Evolutionary conservation across 1,140 invertebrate species (phyloP), one percentile per base, ranked within the genome.

Genomic region (Drosophila rhopaloa): DNA sequence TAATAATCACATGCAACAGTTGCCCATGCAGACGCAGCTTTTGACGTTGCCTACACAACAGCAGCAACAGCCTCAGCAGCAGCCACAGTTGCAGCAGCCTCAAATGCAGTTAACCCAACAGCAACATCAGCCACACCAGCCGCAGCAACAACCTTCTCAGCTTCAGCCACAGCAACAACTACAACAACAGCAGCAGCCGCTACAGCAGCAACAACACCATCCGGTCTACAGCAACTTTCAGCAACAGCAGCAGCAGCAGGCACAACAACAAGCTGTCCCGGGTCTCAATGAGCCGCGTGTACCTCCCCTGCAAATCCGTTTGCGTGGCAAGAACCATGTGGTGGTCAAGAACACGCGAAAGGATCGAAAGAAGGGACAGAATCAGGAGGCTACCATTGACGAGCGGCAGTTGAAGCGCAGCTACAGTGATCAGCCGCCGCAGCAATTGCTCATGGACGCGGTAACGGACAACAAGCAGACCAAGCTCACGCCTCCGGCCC

Each of bases 301-400:
- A 16, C 97, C 97, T 24, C 97, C 97, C 2, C 93, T 98, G 81
- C 97, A 98, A 90, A 98, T 98, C 81, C 97, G 97, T 54, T 93
- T 98, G 50, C 94, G 97, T 70, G 97, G 97, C 8, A 93, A 96
- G 47, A 97, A 97, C 93, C 96, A 96, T 13, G 96, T 96, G n/a
- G 96, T 98, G 37, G 97, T 98, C 53, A 96, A 96, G 68, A 96
- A 95, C 81, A 95, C 96, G 13, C 95, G 96, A 61, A 96, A 96
- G 76, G 95, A 96, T 55, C 95, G 95, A 77, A 96, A 96, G 79
- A 96, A 95, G 71, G 53, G 16, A 3, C 81, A 73, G 8, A 63
- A 50, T 5, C 88, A 77, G 32, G 62, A 62, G 27, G 27, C 14
- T 11, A n/a, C 5, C 19, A 38, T 53, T 6, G 73, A 76, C 24